Conservation (phyloP, 2,888 invertebrate genomes). For the Lysandra bellargus region DNA sequence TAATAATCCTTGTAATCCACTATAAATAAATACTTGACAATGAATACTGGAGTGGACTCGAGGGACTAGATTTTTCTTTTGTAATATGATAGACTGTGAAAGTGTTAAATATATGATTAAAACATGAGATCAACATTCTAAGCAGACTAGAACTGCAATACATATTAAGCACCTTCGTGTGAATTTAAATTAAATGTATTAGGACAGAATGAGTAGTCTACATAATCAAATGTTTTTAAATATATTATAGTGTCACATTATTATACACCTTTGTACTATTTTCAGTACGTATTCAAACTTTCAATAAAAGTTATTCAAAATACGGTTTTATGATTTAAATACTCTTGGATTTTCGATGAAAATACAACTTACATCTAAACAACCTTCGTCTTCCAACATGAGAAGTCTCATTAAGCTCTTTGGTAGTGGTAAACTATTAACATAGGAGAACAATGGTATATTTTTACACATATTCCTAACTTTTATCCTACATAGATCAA, state of each 20-base stretch:
- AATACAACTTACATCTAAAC: slow-evolving; percentile 28
- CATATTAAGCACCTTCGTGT: slow-evolving; percentile 11
- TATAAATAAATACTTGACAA: too few species aligned
- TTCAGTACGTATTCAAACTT: slow-evolving; percentile 44
- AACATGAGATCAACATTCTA: slow-evolving; percentile 18
- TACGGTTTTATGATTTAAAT: slow-evolving; percentile 29
- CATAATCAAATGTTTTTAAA: slow-evolving; percentile 26
- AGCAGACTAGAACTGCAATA: slow-evolving; percentile 24
- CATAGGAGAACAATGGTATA: slow-evolving; percentile 61
- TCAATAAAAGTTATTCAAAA: slow-evolving; percentile 39
- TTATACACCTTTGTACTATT: slow-evolving; percentile 59
- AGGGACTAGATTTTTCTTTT: too few species aligned
- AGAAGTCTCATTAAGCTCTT: slow-evolving; percentile 78
- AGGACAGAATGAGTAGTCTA: slow-evolving; percentile 25
- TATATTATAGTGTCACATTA: slow-evolving; percentile 45
- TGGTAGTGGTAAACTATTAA: slow-evolving; percentile 76
- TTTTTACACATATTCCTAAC: slow-evolving; percentile 62
- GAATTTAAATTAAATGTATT: slow-evolving; percentile 20
- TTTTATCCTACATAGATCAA: slow-evolving; percentile 80
- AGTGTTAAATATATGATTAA: slow-evolving; percentile 2
- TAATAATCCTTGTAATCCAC: too few species aligned
- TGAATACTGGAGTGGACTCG: too few species aligned
- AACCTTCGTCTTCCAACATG: slow-evolving; percentile 75
- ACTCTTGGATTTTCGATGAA: slow-evolving; percentile 15
- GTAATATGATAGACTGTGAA: too few species aligned